Percentiles rank a stretch among this genome's conserved stretches.
Conservation (phyloP, 1,140 invertebrate genomes). For the Probaryconus sp. region DNA sequence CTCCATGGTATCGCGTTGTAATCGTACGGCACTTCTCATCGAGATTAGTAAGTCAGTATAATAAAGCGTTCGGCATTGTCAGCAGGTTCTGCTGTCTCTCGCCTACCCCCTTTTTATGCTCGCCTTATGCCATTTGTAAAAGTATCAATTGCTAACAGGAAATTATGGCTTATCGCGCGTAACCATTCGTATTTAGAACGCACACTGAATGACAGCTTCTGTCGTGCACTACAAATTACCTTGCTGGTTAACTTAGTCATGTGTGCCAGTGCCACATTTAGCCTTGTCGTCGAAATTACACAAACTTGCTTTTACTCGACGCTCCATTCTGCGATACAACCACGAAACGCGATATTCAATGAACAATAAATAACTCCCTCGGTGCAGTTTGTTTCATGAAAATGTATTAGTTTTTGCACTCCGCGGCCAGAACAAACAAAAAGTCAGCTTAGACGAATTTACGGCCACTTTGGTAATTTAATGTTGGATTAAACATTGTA, state of each 20-base stretch:
- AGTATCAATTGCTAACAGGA: conserved; percentile 53
- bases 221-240: conserved; percentile 60
- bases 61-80: conserved; percentile 44
- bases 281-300: conserved; percentile 26
- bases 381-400: conserved; percentile 39
- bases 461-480: conserved; percentile 36
- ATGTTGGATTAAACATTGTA: conserved; percentile 14
- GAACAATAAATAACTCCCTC: conserved; percentile 43
- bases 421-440: conserved; percentile 16
- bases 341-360: conserved; percentile 15
- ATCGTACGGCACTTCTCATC: conserved; percentile 47
- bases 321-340: not conserved
- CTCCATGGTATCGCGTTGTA: conserved; percentile 25
- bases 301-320: conserved; percentile 13
- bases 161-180: conserved; percentile 57
- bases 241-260: conserved; percentile 39
- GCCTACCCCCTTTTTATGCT: conserved; percentile 10
- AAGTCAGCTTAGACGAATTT: conserved; percentile 30
- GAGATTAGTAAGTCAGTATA: conserved; percentile 56
- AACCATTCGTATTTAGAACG: conserved; percentile 60
- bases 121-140: conserved; percentile 26
- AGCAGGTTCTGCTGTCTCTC: conserved; percentile 17
- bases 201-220: conserved; percentile 55
- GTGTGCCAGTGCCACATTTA: conserved; percentile 50
- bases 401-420: conserved; percentile 34